Base-by-base conservation (phyloP, 1,140 invertebrate species). In the Chrysoperla carnea region DNA sequence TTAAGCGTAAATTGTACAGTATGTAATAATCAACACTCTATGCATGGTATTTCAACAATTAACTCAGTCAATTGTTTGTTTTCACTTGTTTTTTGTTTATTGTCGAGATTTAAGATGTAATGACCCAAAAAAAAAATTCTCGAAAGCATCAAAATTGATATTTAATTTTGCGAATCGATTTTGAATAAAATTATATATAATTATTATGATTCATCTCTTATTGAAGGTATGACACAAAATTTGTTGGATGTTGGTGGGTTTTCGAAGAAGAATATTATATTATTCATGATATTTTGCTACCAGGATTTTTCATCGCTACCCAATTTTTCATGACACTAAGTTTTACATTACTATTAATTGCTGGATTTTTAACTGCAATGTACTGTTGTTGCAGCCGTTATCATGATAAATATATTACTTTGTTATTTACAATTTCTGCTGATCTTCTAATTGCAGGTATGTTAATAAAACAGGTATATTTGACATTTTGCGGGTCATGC, bases 201-300 rank as follows among this genome's bases (percentile, higher is more conserved):
- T 39, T 27, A 39, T 9, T 17, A 7, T 13, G 15, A 27, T 11
- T 23, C 28, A 27, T 11, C 11, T 11, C 11, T 27, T 9, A 27
- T 23, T 39, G 1, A 7, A 41, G 40, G 50, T 85, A 83, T 53
- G 87, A 91, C 48, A 78, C 72, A 4, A 62, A 67, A 40, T 89
- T 90, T 52, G 70, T 63, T 29, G 81, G 80, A 1, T 94, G 89
- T 55, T 85, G 86, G 78, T 93, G 87, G 85, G 78, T 93, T 17
- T 87, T 92, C 53, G 82, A 89, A 64, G 86, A 92, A 60, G 89
- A 92, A 66, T 90, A 85, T 54, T 88, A 89, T 52, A 88, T 90
- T 44, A 84, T 88, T 48, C 77, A 84, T 52, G 80, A 88, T 48
- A 75, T 85, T 43, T 62, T 90, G 9, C 56, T 87, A 48, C 81